phyloP scores from a whole-genome alignment of 1,140 invertebrate genomes.

The Drosophila ohnishii region DNA sequence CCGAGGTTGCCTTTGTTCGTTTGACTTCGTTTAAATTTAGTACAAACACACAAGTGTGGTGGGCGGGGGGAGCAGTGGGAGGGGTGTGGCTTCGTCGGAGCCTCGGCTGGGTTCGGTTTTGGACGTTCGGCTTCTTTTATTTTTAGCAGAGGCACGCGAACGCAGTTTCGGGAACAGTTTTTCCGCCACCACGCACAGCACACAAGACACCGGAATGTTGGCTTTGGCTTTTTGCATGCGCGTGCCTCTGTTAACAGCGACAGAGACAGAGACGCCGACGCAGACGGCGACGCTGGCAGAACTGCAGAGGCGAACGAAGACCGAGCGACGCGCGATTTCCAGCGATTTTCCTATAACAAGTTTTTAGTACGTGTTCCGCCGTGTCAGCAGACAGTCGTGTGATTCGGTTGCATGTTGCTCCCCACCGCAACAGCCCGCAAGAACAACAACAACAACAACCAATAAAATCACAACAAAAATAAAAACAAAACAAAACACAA shows the following conservation, averaged over 20 bases:
- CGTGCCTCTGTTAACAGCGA: conserved; percentile 35
- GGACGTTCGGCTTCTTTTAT: conserved; percentile 10
- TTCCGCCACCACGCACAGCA: neutral
- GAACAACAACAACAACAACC: conserved; percentile 18
- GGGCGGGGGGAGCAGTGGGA: too few relatives aligned
- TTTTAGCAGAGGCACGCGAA: conserved; percentile 38
- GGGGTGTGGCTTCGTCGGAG: neutral
- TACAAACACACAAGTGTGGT: conserved; percentile 9
- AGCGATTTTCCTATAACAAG: conserved; percentile 71
- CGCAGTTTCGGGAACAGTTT: conserved; percentile 35
- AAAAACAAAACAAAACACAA: conserved; percentile 8
- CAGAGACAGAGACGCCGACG: neutral
- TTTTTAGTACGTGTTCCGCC: conserved; percentile 83
- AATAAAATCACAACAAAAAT: conserved; percentile 9
- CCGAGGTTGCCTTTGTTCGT: conserved; percentile 23
- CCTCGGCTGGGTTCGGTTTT: neutral
- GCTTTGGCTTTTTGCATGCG: conserved; percentile 36
- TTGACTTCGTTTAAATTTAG: conserved; percentile 36
- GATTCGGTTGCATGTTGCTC: conserved; percentile 14
- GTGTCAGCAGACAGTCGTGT: conserved; percentile 81
- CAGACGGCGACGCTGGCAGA: neutral
- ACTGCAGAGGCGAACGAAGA: conserved; percentile 6
- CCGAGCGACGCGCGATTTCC: neutral
- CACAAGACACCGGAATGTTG: too few relatives aligned
- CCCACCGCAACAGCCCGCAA: conserved; percentile 19